Conservation (phyloP, 2,888 invertebrate genomes). For the Drosophila meridiana region DNA sequence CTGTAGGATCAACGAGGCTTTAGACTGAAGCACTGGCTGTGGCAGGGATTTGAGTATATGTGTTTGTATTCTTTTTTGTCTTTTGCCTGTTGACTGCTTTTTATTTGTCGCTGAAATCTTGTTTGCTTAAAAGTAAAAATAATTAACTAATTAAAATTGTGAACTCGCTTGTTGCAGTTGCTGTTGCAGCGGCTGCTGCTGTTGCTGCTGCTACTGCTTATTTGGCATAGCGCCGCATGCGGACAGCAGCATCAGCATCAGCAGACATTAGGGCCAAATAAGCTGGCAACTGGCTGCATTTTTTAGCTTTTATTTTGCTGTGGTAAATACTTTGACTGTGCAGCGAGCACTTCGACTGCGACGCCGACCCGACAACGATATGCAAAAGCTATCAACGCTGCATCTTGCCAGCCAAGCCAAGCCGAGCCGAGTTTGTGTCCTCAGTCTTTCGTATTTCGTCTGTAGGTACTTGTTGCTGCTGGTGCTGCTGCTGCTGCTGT, state of each 20-base stretch:
- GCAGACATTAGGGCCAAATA: constrained; percentile 78
- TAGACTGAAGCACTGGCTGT: constrained; percentile 31
- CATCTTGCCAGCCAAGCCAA: constrained; percentile 58
- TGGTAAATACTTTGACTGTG: constrained; percentile 75
- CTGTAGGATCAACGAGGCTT: constrained; percentile 22
- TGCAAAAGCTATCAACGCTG: constrained; percentile 79
- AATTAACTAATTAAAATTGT: constrained; percentile 83
- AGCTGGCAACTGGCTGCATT: constrained; percentile 66
- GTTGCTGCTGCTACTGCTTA: constrained; percentile 1
- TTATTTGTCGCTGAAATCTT: constrained; percentile 78
- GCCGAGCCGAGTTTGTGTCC: constrained; percentile 55
- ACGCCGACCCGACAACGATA: constrained; percentile 67
- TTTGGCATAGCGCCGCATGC: constrained; percentile 30
- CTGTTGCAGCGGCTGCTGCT: constrained; percentile 11
- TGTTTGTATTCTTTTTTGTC: neutral
- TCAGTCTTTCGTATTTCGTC: constrained; percentile 70
- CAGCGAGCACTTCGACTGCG: constrained; percentile 28
- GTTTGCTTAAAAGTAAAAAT: constrained; percentile 81
- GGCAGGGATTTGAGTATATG: constrained; percentile 39
- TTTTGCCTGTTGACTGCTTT: constrained; percentile 36
- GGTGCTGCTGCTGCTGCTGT: constrained; percentile 23
- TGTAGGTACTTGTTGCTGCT: constrained; percentile 31
- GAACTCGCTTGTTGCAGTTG: constrained; percentile 61
- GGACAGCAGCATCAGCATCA: constrained; percentile 23
- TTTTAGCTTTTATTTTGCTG: constrained; percentile 32